Conservation (phyloP, 2,797 vertebrate species). For the Siniperca obscura region DNA sequence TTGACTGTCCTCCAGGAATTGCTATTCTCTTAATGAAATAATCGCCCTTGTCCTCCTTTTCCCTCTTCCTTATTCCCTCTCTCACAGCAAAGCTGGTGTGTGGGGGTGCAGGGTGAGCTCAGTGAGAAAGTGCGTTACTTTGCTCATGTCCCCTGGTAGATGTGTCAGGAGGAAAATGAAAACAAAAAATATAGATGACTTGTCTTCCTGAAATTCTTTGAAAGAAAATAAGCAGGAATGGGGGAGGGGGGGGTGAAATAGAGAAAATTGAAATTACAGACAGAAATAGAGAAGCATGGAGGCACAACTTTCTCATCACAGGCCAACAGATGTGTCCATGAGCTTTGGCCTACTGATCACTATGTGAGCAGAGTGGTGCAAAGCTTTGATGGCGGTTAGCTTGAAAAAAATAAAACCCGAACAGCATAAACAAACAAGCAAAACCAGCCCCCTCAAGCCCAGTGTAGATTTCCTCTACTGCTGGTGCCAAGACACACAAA, state of each 20-base stretch:
- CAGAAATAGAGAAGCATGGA: slow-evolving; percentile 38
- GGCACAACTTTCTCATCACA: slow-evolving; percentile 55
- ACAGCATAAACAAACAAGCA: slow-evolving; percentile 68
- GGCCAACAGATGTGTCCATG: slow-evolving; percentile 62
- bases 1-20: slow-evolving; percentile 72
- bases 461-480: slow-evolving; percentile 68
- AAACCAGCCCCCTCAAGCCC: slow-evolving; percentile 66
- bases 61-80: slow-evolving; percentile 38
- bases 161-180: slow-evolving; percentile 51
- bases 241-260: slow-evolving; percentile 11
- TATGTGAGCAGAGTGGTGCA: slow-evolving; percentile 40
- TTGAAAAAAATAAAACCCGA: slow-evolving; percentile 32
- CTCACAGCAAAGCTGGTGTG: slow-evolving; percentile 64
- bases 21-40: slow-evolving; percentile 74
- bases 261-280: slow-evolving; percentile 50
- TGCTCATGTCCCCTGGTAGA: slow-evolving; percentile 40
- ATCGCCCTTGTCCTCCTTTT: slow-evolving; percentile 56
- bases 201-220: slow-evolving; percentile 41
- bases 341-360: slow-evolving; percentile 63
- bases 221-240: slow-evolving; percentile 35
- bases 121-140: slow-evolving; percentile 58
- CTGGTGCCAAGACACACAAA: slow-evolving; percentile 75
- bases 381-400: slow-evolving; percentile 65
- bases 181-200: slow-evolving; percentile 39
- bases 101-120: slow-evolving; percentile 33